Evolutionary conservation across 2,888 invertebrate genomes (phyloP).

Genomic region (Clitarchus hookeri): DNA sequence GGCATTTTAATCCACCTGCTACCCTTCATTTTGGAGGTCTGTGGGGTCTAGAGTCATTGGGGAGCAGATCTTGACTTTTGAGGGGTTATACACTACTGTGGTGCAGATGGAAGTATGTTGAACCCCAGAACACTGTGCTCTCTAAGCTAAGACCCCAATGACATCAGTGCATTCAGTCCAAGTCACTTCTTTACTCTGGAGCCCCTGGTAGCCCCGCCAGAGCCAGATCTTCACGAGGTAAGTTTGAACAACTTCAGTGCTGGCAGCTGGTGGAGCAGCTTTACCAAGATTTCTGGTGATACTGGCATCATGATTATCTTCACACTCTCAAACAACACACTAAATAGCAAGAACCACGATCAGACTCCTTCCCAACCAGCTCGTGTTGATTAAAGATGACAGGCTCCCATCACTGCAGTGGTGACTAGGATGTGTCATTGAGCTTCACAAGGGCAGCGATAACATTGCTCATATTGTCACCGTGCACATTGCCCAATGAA

Average conservation of each 20-base stretch:
- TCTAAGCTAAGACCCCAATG: slow-evolving; percentile 42
- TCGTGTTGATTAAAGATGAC: slow-evolving; percentile 49
- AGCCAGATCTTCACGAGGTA: slow-evolving; percentile 40
- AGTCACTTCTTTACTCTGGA: slow-evolving; percentile 48
- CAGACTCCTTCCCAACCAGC: slow-evolving; percentile 43
- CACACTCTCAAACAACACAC: slow-evolving; percentile 46
- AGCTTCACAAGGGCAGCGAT: slow-evolving; percentile 47
- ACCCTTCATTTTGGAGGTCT: slow-evolving; percentile 48
- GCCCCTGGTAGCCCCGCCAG: slow-evolving; percentile 41
- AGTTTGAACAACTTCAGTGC: slow-evolving; percentile 42
- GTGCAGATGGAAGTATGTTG: slow-evolving; percentile 49
- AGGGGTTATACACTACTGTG: slow-evolving; percentile 45
- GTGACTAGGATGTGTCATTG: slow-evolving; percentile 45
- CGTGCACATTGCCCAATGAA: slow-evolving; percentile 43
- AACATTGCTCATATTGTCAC: slow-evolving; percentile 45
- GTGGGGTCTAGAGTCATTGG: slow-evolving; percentile 48
- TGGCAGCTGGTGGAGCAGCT: slow-evolving; percentile 46
- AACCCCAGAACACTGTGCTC: slow-evolving; percentile 49
- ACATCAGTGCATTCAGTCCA: slow-evolving; percentile 45
- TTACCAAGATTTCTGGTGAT: slow-evolving; percentile 44
- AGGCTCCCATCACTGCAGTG: slow-evolving; percentile 47
- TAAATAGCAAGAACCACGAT: slow-evolving; percentile 42
- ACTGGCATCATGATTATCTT: slow-evolving; percentile 46
- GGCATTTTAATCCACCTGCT: background rate
- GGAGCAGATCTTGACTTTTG: slow-evolving; percentile 47